Conservation (phyloP, 2,888 invertebrate species). For the Capitulum mitella region DNA sequence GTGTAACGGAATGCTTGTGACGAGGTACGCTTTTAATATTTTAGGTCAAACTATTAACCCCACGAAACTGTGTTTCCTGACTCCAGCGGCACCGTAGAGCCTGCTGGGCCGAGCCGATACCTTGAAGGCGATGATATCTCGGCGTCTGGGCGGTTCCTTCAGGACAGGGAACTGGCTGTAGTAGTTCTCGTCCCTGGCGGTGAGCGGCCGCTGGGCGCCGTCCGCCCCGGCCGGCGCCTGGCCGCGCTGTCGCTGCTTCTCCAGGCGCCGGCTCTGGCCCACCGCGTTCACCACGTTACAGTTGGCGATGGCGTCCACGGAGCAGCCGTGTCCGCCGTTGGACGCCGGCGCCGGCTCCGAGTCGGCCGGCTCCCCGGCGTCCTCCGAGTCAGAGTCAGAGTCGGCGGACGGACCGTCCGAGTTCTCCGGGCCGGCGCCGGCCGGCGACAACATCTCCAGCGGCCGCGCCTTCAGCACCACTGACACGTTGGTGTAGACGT, state of each 20-base stretch:
- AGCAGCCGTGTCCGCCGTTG: background rate
- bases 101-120: background rate
- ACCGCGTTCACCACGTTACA: conserved; percentile 2
- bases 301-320: background rate
- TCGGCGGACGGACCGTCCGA: background rate
- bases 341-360: background rate
- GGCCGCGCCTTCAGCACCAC: background rate
- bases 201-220: background rate
- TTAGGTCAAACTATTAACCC: background rate
- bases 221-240: background rate
- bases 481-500: background rate
- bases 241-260: background rate
- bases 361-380: background rate
- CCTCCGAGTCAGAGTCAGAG: background rate
- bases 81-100: background rate
- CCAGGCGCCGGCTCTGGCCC: background rate
- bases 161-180: background rate
- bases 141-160: background rate
- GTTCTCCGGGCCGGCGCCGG: background rate
- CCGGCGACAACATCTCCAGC: background rate
- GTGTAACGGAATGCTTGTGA: background rate
- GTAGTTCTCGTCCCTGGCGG: background rate
- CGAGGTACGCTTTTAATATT: background rate
- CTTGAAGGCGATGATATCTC: background rate
- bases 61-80: background rate